These are phyloP conservation scores for Cephus spinipes DNA, from an alignment of 2,888 invertebrate species.

Conservation along the genomic window DNA sequence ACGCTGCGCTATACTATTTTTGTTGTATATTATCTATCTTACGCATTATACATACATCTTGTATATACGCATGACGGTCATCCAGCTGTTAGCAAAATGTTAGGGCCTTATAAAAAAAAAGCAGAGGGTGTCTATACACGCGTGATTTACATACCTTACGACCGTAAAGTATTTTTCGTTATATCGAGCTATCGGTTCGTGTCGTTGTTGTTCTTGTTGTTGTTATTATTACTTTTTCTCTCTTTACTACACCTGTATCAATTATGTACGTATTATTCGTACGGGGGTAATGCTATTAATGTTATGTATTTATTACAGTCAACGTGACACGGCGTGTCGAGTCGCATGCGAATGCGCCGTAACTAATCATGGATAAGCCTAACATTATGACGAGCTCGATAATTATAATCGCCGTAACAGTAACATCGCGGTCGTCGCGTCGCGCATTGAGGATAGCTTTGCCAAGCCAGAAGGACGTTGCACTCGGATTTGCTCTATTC, in stretches of 20 bases:
- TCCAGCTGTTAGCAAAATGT: background rate
- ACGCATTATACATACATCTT: background rate
- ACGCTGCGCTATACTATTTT: too few relatives aligned
- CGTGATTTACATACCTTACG: background rate
- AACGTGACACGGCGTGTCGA: background rate
- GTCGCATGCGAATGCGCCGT: constrained; percentile 38
- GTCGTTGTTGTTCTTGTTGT: background rate
- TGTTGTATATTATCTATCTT: too few relatives aligned
- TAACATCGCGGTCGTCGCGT: constrained; percentile 32
- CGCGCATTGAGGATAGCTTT: background rate
- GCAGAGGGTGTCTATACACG: background rate
- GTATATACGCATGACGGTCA: background rate
- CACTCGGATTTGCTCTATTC: background rate
- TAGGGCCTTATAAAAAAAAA: background rate
- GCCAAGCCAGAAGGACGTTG: background rate
- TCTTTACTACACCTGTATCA: background rate
- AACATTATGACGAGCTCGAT: constrained; percentile 53
- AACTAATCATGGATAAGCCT: constrained; percentile 45
- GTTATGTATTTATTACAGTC: background rate
- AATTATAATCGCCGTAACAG: constrained; percentile 58
- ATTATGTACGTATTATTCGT: background rate
- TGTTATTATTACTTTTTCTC: background rate
- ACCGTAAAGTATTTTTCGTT: background rate
- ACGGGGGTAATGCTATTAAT: background rate
- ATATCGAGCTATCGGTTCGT: background rate